Evolutionary conservation across 2,888 invertebrate species (phyloP).

Genomic region (Xanthorhoe spadicearia): DNA sequence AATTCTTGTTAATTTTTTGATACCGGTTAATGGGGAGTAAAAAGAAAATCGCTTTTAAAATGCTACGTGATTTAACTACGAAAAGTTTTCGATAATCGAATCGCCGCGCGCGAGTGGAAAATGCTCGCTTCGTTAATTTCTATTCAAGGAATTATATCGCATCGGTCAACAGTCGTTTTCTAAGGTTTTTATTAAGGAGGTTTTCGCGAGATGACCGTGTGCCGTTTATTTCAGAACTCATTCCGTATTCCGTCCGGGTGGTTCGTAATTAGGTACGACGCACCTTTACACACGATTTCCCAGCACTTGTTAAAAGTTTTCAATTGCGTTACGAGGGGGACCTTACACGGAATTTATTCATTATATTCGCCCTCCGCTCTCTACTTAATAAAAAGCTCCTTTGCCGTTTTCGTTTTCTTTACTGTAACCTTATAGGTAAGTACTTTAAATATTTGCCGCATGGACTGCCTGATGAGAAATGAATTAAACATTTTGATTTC

Average conservation of each 20-base stretch:
- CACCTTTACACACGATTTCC: slow-evolving; percentile 84
- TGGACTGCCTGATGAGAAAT: slow-evolving; percentile 74
- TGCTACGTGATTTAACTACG: slow-evolving; percentile 55
- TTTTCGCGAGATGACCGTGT: slow-evolving; percentile 62
- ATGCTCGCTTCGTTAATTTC: slow-evolving; percentile 51
- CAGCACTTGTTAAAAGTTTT: slow-evolving; percentile 85
- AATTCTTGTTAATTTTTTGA: slow-evolving; percentile 78
- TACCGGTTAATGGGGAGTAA: slow-evolving; percentile 74
- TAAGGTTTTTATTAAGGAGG: slow-evolving; percentile 60
- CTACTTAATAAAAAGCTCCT: slow-evolving; percentile 79
- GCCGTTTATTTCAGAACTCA: slow-evolving; percentile 75
- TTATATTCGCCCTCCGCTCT: slow-evolving; percentile 75
- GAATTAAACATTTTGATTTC: slow-evolving; percentile 75
- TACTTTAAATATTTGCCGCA: slow-evolving; percentile 82
- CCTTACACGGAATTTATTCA: slow-evolving; percentile 83
- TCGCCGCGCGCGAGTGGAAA: slow-evolving; percentile 32
- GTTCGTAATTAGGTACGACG: slow-evolving; percentile 77
- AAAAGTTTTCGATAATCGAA: slow-evolving; percentile 43
- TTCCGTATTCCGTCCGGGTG: slow-evolving; percentile 74
- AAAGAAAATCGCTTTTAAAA: slow-evolving; percentile 56
- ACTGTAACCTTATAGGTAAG: slow-evolving; percentile 69
- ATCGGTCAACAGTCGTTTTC: slow-evolving; percentile 60
- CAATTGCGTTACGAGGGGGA: slow-evolving; percentile 81
- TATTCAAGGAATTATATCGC: slow-evolving; percentile 45
- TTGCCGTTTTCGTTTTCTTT: slow-evolving; percentile 74